phyloP scores from a whole-genome alignment of 2,113 vertebrate species.

The Pelecanus crispus region DNA sequence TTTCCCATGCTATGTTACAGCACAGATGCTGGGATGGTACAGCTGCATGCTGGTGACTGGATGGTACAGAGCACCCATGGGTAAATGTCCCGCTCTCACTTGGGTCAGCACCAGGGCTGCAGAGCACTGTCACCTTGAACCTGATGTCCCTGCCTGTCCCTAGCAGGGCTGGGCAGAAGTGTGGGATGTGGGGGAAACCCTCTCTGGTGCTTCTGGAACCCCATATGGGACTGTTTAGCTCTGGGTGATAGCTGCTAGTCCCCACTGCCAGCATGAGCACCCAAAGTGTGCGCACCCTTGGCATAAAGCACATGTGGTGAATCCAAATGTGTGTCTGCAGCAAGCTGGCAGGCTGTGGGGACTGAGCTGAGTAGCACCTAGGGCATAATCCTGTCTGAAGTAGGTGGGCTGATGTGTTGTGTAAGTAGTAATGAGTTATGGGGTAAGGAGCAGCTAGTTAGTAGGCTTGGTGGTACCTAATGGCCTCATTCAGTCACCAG shows the following conservation, averaged over 20 bases:
- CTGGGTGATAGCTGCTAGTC: rapidly evolving
- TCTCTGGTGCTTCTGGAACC: not conserved
- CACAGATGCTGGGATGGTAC: constrained; percentile 70
- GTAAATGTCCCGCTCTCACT: not conserved
- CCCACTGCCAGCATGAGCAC: rapidly evolving
- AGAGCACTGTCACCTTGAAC: not conserved
- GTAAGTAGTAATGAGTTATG: rapidly evolving
- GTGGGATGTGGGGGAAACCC: too few species aligned
- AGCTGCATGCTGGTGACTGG: constrained; percentile 69
- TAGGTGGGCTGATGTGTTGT: not conserved
- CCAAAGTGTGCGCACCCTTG: rapidly evolving
- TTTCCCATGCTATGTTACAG: constrained; percentile 65
- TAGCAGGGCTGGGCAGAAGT: not conserved
- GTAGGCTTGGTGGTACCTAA: not conserved
- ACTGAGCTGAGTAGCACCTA: not conserved
- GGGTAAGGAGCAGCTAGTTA: not conserved
- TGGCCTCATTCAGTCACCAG: not conserved
- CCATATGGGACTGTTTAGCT: rapidly evolving
- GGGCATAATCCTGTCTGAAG: not conserved
- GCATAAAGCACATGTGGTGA: rapidly evolving
- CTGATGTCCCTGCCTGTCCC: rapidly evolving
- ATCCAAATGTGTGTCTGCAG: rapidly evolving
- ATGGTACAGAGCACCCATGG: constrained; percentile 48
- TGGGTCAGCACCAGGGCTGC: not conserved
- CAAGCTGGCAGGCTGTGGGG: not conserved